Percentiles rank a stretch among this genome's conserved stretches.
These are phyloP conservation scores for Fragum sueziense DNA, from an alignment of 2,888 invertebrate species.

Conservation along the genomic window DNA sequence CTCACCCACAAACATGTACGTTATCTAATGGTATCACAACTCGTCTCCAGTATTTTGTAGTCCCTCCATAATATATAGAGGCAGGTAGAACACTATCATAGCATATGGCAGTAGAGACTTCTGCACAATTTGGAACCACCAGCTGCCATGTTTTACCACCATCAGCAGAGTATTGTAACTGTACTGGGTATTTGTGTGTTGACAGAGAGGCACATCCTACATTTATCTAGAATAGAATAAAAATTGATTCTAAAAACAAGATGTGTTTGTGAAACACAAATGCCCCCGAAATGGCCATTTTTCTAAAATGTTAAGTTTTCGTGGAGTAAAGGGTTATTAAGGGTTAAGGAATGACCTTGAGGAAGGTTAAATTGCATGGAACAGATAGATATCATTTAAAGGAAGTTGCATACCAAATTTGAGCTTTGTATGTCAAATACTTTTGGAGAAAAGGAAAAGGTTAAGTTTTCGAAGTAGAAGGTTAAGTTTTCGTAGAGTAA, in stretches of 20 bases:
- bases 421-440: no score
- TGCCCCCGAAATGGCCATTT: no score
- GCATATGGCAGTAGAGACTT: constrained; percentile 74
- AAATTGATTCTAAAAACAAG: neutral
- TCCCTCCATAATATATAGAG: constrained; percentile 81
- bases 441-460: no score
- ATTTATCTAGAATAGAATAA: constrained; percentile 78
- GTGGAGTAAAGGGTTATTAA: no score
- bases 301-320: no score
- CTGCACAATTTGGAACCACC: constrained; percentile 77
- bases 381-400: no score
- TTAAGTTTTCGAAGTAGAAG: no score
- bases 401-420: no score
- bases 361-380: no score
- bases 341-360: no score
- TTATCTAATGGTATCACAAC: constrained; percentile 79
- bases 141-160: constrained; percentile 81
- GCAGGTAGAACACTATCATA: constrained; percentile 76
- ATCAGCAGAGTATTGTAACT: constrained; percentile 81
- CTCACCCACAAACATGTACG: constrained; percentile 82
- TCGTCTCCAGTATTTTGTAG: constrained; percentile 79
- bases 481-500: no score
- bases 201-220: constrained; percentile 82
- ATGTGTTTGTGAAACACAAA: no score
- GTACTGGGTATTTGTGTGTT: constrained; percentile 78